phyloP scores from a whole-genome alignment of 2,113 vertebrate genomes.

The Tapirus terrestris region DNA sequence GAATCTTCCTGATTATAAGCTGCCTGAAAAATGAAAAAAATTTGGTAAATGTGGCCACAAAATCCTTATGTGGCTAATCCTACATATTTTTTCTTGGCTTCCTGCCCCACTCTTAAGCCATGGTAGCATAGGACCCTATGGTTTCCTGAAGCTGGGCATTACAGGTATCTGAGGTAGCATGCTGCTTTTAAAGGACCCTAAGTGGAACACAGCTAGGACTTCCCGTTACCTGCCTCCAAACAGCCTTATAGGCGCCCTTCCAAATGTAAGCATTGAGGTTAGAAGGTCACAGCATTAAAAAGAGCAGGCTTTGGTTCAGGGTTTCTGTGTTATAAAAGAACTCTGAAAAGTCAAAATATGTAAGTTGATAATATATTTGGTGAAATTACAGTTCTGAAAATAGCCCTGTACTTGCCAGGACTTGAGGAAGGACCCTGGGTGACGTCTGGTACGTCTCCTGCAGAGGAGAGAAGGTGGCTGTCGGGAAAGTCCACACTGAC shows the following conservation, averaged over 20 bases:
- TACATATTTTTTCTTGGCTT: background rate
- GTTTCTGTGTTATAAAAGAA: background rate
- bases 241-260: background rate
- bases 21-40: background rate
- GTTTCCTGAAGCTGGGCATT: slow-evolving; percentile 29
- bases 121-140: background rate
- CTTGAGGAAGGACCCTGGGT: background rate
- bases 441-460: background rate
- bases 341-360: background rate
- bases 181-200: background rate
- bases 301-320: background rate
- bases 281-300: background rate
- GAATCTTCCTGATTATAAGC: slow-evolving; percentile 3
- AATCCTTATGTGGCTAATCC: background rate
- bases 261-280: background rate
- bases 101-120: background rate
- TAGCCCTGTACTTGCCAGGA: background rate
- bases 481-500: slow-evolving; percentile 85
- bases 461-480: background rate
- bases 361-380: background rate
- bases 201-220: background rate
- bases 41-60: background rate
- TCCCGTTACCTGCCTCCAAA: background rate
- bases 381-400: background rate
- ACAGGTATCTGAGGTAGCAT: background rate